Evolutionary conservation across 2,797 vertebrate species (phyloP).

Genomic region (Macroramphosus scolopax): DNA sequence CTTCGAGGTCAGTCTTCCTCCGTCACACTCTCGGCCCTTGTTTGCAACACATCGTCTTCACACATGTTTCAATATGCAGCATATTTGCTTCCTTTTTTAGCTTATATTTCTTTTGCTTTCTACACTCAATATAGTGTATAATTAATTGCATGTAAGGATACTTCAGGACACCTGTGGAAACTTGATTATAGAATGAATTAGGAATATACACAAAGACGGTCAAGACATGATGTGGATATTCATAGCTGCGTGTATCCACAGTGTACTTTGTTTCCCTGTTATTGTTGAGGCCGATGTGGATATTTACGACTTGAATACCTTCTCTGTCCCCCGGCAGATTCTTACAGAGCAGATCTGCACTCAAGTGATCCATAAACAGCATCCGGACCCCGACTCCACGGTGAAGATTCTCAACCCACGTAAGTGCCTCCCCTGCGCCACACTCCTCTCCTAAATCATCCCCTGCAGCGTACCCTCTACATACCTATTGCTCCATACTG

Average conservation of each 20-base stretch:
- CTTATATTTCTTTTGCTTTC: no score
- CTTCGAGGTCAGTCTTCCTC: conserved; percentile 85
- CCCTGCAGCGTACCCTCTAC: conserved; percentile 41
- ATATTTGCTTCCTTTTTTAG: no score
- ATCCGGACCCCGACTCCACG: conserved; percentile 95
- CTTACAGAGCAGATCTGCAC: conserved; percentile 98
- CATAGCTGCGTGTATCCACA: conserved; percentile 6
- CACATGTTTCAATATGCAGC: no score
- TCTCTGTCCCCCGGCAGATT: conserved; percentile 77
- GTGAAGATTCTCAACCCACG: conserved; percentile 98
- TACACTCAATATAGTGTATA: no score
- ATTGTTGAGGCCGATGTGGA: conserved; percentile 34
- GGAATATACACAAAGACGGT: no score
- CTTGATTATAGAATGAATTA: no score
- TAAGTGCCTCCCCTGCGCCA: conserved; percentile 78
- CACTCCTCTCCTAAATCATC: conserved; percentile 59
- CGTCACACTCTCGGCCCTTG: no score
- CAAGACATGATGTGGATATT: no score
- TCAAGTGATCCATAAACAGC: conserved; percentile 97
- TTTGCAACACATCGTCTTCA: no score
- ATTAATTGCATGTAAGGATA: no score
- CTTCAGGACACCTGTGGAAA: no score
- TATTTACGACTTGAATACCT: conserved; percentile 54
- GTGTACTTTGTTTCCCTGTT: conserved; percentile 44
- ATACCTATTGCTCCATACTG: conserved; percentile 56